Base-by-base conservation (phyloP, 2,113 vertebrate species). In the Empidonax alnorum region DNA sequence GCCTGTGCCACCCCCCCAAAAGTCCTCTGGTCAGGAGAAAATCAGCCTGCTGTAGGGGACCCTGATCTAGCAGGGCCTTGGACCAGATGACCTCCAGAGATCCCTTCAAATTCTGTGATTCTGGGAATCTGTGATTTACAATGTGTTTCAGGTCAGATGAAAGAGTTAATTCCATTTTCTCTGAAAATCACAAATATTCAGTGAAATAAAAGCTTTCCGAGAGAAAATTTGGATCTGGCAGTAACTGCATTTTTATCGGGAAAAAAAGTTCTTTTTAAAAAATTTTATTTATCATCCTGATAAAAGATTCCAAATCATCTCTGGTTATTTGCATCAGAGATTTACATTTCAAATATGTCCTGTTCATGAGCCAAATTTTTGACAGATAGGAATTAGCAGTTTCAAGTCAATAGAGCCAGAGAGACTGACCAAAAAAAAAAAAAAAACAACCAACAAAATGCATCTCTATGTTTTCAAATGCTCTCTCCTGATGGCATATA, bases 291-390 rank as follows among this genome's bases (percentile, higher is more conserved):
- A 82, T 91, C 37, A 21, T 85, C 82, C 82, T 74, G 55, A 96
- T 91, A 80, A 87, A 79, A 94, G 53, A 83, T 69, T 87, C 67
- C 42, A 0, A 69, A 28, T 46, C 81, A 89, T 59, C 55, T 88
- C 87, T 83, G 82, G 75, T 67, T 96, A 86, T 94, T 96, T 97
- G 75, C 93, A 72, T 67, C 94, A 52, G 78, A 91, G 95, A 94
- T 96, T 95, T 96, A 89, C 88, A 94, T 97, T 94, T 83, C 67
- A 93, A 94, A 81, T 94, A 55, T 2, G 13, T 67, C 39, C 71
- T 80, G 59, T 49, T 71, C 44, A 47, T 18, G 56, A 95, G 90
- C 93, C 95, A 96, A 80, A 76, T 94, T 80, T 95, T 77, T 88
- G 63, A 56, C 78, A 90, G 82, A 66, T 37, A 71, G 92, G 87